A percentile compares a stretch with the other conserved stretches of the same genome.
Evolutionary conservation across 2,113 vertebrate genomes (phyloP).

Genomic region (Oophaga pumilio): DNA sequence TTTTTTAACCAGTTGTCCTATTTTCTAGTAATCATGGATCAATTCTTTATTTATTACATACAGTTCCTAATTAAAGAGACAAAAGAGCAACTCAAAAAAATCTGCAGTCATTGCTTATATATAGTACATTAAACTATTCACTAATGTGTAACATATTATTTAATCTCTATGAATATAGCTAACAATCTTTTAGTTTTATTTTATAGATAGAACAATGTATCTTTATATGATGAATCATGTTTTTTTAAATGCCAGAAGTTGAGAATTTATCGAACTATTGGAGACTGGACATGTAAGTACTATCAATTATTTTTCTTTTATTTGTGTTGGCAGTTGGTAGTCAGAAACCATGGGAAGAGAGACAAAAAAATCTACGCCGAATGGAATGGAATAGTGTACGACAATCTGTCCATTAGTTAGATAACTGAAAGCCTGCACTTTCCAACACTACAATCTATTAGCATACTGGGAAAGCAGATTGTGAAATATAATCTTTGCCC

Average conservation of each 20-base stretch:
- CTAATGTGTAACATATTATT: too few relatives aligned
- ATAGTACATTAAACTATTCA: too few relatives aligned
- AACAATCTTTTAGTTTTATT: too few relatives aligned
- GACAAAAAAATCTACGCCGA: slow-evolving; percentile 58
- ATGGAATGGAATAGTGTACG: slow-evolving; percentile 25
- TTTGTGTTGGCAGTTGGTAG: slow-evolving; percentile 67
- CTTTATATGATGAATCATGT: too few relatives aligned
- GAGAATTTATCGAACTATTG: slow-evolving; percentile 26
- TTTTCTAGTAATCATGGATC: too few relatives aligned
- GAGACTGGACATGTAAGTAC: slow-evolving; percentile 52
- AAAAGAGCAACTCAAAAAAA: too few relatives aligned
- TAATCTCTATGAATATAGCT: too few relatives aligned
- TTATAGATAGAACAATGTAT: too few relatives aligned
- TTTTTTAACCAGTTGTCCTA: too few relatives aligned
- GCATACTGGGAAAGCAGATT: slow-evolving; percentile 50
- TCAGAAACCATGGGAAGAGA: slow-evolving; percentile 46
- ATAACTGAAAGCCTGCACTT: slow-evolving; percentile 52
- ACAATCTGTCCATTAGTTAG: slow-evolving; percentile 44
- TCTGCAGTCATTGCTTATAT: too few relatives aligned
- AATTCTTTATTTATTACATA: too few relatives aligned
- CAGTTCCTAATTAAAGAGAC: too few relatives aligned
- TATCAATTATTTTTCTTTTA: slow-evolving; percentile 61
- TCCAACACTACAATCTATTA: slow-evolving; percentile 61
- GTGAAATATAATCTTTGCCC: slow-evolving; percentile 67
- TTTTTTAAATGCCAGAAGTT: not conserved